A percentile compares a stretch with the other conserved stretches of the same genome.
Conservation (phyloP, 2,113 vertebrate species). For the Picathartes gymnocephalus region DNA sequence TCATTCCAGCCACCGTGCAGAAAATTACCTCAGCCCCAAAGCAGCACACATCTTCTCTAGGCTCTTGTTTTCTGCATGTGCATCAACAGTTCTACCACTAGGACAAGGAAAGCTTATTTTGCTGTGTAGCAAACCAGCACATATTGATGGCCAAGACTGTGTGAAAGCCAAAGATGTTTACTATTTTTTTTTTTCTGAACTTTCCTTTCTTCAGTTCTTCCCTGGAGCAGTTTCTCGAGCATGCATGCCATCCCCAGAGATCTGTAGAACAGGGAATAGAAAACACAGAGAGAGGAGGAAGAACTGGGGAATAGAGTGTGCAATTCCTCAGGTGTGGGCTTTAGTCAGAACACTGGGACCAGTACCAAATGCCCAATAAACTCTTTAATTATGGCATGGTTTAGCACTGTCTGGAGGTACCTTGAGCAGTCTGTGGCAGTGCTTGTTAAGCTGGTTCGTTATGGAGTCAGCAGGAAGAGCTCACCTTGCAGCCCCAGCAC, state of each 20-base stretch:
- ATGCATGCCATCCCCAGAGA: not conserved
- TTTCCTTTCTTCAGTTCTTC: not conserved
- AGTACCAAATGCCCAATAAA: not conserved
- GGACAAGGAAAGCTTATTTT: not conserved
- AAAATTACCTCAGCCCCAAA: not conserved
- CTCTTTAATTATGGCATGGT: not conserved
- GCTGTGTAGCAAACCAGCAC: not conserved
- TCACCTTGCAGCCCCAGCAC: not conserved
- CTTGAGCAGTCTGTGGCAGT: not conserved
- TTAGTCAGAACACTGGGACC: not conserved
- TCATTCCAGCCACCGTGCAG: not conserved
- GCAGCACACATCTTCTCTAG: not conserved
- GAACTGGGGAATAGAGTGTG: not conserved
- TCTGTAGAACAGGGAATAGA: not conserved
- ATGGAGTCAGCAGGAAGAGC: not conserved
- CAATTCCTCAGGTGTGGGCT: not conserved
- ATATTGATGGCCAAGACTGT: no score
- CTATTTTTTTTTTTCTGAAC: not conserved
- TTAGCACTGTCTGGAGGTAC: not conserved
- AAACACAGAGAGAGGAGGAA: not conserved
- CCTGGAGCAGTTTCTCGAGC: not conserved
- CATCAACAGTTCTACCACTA: not conserved
- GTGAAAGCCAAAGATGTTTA: not conserved
- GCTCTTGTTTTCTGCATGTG: not conserved
- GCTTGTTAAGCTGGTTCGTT: not conserved